A percentile compares a stretch with the other conserved stretches of the same genome.
phyloP scores from a whole-genome alignment of 2,888 invertebrate species.

The Drosophila siamana region DNA sequence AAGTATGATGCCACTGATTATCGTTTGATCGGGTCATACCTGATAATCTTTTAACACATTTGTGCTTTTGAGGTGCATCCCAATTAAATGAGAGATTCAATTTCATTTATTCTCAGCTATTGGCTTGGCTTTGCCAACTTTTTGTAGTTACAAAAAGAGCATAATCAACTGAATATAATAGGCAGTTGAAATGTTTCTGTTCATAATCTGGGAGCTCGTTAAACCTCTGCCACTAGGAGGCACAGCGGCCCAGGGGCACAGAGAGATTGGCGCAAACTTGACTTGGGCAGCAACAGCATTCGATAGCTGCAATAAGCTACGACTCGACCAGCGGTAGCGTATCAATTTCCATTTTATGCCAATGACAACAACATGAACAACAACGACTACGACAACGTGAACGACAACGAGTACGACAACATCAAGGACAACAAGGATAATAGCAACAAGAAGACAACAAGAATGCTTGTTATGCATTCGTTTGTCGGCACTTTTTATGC shows the following conservation, averaged over 20 bases:
- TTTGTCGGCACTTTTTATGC: conserved; percentile 73
- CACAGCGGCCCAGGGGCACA: not conserved
- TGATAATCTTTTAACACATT: no score
- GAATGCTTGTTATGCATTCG: conserved; percentile 75
- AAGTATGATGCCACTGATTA: no score
- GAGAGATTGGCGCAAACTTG: not conserved
- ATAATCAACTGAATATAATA: conserved; percentile 16
- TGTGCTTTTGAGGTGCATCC: no score
- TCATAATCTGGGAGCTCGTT: conserved; percentile 34
- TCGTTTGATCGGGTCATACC: no score
- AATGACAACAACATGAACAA: conserved; percentile 28
- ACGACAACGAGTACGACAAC: conserved; percentile 1
- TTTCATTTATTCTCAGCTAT: not conserved
- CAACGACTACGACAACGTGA: conserved; percentile 6
- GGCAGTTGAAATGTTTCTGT: conserved; percentile 23
- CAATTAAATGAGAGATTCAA: not conserved
- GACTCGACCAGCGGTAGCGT: conserved; percentile 10
- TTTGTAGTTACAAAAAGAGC: not conserved
- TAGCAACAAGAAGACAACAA: conserved; percentile 26
- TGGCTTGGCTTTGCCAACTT: not conserved
- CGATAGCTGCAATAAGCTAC: conserved; percentile 41
- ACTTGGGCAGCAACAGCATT: not conserved
- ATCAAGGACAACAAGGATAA: conserved; percentile 13
- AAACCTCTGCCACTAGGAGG: not conserved
- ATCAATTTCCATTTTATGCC: conserved; percentile 60